Conservation (phyloP, 92 coral and sea anemone species). For the Palythoa grandiflora region DNA sequence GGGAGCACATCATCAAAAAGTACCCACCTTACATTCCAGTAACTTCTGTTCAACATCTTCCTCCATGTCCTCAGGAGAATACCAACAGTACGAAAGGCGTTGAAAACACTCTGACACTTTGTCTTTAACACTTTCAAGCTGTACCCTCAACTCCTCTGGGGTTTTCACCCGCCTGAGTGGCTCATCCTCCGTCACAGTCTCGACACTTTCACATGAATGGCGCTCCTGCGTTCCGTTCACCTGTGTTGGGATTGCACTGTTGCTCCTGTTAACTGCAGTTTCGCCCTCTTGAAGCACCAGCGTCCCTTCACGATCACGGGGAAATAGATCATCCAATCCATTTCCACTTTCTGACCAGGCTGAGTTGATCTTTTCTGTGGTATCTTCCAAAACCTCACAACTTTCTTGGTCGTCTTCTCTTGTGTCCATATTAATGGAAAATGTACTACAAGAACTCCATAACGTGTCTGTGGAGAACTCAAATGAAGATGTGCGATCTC, state of each 20-base stretch:
- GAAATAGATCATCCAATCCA: constrained; percentile 25
- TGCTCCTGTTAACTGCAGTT: neutral
- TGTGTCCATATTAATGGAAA: constrained; percentile 76
- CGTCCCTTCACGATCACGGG: constrained; percentile 42
- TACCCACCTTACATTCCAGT: constrained; percentile 80
- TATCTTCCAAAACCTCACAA: constrained; percentile 4
- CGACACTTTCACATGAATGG: constrained; percentile 77
- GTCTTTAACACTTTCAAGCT: constrained; percentile 84
- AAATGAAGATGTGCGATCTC: constrained; percentile 70
- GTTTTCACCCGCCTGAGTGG: constrained; percentile 67
- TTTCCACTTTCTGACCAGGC: constrained; percentile 18
- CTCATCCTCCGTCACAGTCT: constrained; percentile 87
- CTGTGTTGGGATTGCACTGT: neutral
- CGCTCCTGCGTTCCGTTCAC: neutral
- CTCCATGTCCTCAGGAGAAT: constrained; percentile 86
- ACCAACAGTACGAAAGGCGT: constrained; percentile 77
- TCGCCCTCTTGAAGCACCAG: constrained; percentile 23
- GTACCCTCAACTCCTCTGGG: constrained; percentile 75
- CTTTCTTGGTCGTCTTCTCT: constrained; percentile 61
- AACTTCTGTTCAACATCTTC: constrained; percentile 88
- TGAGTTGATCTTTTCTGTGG: constrained; percentile 5
- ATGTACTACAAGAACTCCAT: constrained; percentile 88
- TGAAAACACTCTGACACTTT: constrained; percentile 77
- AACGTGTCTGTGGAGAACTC: constrained; percentile 87
- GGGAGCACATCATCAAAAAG: neutral